Conservation (phyloP, 2,797 vertebrate species). For the Melanotaenia trifasciata region DNA sequence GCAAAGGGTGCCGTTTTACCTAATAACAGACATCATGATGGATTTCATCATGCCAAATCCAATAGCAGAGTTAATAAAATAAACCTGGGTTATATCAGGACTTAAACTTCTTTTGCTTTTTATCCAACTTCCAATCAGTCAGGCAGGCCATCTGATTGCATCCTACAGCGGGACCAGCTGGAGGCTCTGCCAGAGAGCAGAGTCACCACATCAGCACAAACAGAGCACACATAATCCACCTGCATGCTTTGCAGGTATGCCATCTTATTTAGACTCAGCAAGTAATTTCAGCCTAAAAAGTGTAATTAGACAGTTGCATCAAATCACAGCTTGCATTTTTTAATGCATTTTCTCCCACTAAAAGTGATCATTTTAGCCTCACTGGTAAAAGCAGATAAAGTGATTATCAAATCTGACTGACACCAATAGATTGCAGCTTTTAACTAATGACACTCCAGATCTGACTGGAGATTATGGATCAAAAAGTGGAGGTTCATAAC, state of each 20-base stretch:
- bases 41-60: slow-evolving; percentile 1
- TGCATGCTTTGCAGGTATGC: slow-evolving; percentile 17
- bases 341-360: background rate
- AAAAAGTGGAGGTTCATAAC: background rate
- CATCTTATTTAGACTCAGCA: background rate
- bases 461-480: slow-evolving; percentile 12
- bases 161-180: slow-evolving; percentile 38
- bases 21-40: slow-evolving; percentile 13
- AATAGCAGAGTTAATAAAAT: slow-evolving; percentile 13
- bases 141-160: slow-evolving; percentile 29
- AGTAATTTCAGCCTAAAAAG: background rate
- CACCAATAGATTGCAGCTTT: slow-evolving; percentile 31
- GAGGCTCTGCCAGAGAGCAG: slow-evolving; percentile 2
- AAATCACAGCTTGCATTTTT: background rate
- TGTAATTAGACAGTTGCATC: background rate
- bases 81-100: slow-evolving; percentile 23
- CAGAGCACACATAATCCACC: slow-evolving; percentile 30
- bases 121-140: slow-evolving; percentile 12
- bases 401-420: background rate
- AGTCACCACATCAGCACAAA: slow-evolving; percentile 33
- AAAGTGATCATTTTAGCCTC: background rate
- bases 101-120: slow-evolving; percentile 10
- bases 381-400: slow-evolving; percentile 7
- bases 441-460: slow-evolving; percentile 20
- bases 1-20: background rate